A percentile compares a stretch with the other conserved stretches of the same genome.
Evolutionary conservation across 2,113 vertebrate genomes (phyloP).

Genomic region (Paramisgurnus dabryanus): DNA sequence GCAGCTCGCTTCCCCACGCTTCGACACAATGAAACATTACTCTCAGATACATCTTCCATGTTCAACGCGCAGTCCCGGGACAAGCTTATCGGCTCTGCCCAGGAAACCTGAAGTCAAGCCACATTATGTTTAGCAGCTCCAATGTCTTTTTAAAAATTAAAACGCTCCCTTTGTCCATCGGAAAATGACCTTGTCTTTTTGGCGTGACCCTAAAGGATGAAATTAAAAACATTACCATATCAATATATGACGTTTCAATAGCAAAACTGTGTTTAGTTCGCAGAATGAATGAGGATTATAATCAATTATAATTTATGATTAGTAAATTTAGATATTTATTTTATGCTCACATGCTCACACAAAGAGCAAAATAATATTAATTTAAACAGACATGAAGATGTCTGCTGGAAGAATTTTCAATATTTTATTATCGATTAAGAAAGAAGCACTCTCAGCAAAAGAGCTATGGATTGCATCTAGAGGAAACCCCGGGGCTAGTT

Average conservation of each 20-base stretch:
- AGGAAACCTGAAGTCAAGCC: slow-evolving; percentile 62
- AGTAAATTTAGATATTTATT: no score
- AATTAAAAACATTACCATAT: slow-evolving; percentile 35
- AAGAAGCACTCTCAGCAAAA: not conserved
- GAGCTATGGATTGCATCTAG: no score
- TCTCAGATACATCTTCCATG: slow-evolving; percentile 77
- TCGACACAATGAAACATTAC: slow-evolving; percentile 63
- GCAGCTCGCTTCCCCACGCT: slow-evolving; percentile 63
- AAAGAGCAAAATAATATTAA: slow-evolving; percentile 19
- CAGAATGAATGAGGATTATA: not conserved
- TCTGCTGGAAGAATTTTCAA: slow-evolving; percentile 31
- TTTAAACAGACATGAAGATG: slow-evolving; percentile 36
- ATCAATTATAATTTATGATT: not conserved
- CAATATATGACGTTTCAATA: slow-evolving; percentile 27
- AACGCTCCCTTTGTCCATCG: slow-evolving; percentile 56
- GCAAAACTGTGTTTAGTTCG: not conserved
- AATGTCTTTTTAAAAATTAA: slow-evolving; percentile 71
- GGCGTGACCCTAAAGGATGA: not conserved
- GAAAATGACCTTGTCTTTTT: slow-evolving; percentile 22
- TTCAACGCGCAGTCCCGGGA: slow-evolving; percentile 54
- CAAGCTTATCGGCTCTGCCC: slow-evolving; percentile 63
- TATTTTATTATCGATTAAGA: slow-evolving; percentile 51
- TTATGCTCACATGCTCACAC: not conserved
- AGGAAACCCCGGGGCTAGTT: not conserved
- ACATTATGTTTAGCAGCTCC: slow-evolving; percentile 43